Evolutionary conservation across 1,140 invertebrate species (phyloP).

Genomic region (Melitaea cinxia): DNA sequence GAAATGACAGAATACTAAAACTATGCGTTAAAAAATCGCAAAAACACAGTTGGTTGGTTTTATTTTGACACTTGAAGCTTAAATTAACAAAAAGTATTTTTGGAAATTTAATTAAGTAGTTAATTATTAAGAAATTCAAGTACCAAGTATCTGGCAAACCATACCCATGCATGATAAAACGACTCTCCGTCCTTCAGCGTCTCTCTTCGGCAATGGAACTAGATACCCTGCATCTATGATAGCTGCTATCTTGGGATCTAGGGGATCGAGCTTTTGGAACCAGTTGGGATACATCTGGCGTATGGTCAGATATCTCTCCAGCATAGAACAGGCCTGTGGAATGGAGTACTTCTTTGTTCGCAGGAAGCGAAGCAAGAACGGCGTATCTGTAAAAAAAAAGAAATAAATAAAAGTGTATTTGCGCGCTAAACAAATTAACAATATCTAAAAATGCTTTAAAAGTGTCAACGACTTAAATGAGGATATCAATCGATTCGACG

Average conservation of each 20-base stretch:
- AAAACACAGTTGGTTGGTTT: too few species aligned
- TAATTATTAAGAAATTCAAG: too few species aligned
- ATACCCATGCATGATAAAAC: conserved; percentile 88
- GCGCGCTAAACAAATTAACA: too few species aligned
- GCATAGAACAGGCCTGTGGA: conserved; percentile 90
- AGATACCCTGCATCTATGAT: conserved; percentile 91
- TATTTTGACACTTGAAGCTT: too few species aligned
- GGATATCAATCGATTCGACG: too few species aligned
- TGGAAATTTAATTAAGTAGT: neutral
- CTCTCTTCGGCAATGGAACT: conserved; percentile 88
- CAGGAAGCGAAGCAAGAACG: conserved; percentile 91
- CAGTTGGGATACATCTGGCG: conserved; percentile 90
- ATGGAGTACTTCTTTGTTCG: conserved; percentile 93
- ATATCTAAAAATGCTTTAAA: too few species aligned
- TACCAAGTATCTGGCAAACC: conserved; percentile 2
- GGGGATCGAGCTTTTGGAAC: conserved; percentile 90
- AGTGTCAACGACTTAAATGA: too few species aligned
- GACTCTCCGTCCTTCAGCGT: conserved; percentile 87
- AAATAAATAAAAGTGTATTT: neutral
- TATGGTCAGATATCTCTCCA: conserved; percentile 92
- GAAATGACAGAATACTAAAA: too few species aligned
- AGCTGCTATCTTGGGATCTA: conserved; percentile 87
- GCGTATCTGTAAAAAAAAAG: conserved; percentile 83
- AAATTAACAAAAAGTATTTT: too few species aligned
- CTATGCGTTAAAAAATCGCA: too few species aligned